Evolutionary conservation across 37 sponge, comb jelly and placozoan species (phyloP).

Genomic region (Theonella swinhoei): DNA sequence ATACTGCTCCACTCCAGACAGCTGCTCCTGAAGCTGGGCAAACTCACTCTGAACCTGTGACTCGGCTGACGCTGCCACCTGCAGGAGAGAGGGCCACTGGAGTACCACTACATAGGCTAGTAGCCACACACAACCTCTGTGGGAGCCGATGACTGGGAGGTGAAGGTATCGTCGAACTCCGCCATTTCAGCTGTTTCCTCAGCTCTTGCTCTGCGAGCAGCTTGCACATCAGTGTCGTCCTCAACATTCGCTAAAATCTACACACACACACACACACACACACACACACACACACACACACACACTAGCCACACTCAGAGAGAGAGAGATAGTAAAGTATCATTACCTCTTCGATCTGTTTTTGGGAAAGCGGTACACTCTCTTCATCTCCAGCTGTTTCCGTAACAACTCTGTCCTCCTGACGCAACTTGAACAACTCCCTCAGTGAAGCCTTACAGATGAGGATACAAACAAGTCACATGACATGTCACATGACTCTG

Average conservation of each 20-base stretch:
- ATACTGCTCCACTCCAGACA: slow-evolving; percentile 80
- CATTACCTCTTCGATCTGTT: slow-evolving; percentile 71
- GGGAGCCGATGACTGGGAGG: not conserved
- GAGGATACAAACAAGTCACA: not conserved
- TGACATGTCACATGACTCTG: not conserved
- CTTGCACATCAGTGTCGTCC: slow-evolving; percentile 86
- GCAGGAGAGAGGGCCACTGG: too few species aligned
- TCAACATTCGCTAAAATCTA: slow-evolving; percentile 86
- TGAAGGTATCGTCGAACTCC: slow-evolving; percentile 89
- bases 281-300: not conserved
- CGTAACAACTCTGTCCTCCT: not conserved
- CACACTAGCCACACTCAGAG: not conserved
- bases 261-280: not conserved
- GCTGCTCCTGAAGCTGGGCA: slow-evolving; percentile 55
- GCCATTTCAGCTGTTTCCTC: slow-evolving; percentile 93
- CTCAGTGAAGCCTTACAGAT: slow-evolving; percentile 19
- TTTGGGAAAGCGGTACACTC: slow-evolving; percentile 44
- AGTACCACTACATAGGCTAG: too few species aligned
- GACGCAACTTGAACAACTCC: slow-evolving; percentile 29
- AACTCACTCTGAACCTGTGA: slow-evolving; percentile 33
- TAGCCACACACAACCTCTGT: too few species aligned
- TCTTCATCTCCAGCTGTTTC: not conserved
- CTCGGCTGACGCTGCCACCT: not conserved
- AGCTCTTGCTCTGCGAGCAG: slow-evolving; percentile 75
- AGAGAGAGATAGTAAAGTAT: not conserved